phyloP scores from a whole-genome alignment of 2,113 vertebrate genomes.

The Phaetusa simplex region DNA sequence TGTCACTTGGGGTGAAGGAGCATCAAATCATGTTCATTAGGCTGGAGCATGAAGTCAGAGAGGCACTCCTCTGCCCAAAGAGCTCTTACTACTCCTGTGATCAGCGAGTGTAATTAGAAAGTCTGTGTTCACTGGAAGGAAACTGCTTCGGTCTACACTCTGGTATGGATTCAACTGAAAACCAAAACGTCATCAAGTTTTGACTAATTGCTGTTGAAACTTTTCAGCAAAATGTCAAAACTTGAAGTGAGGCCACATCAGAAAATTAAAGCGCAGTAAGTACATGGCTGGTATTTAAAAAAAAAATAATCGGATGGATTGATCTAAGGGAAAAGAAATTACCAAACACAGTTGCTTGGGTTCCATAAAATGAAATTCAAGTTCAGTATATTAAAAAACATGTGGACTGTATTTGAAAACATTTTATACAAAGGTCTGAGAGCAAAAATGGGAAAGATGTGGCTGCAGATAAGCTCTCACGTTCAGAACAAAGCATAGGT shows the following conservation, averaged over 20 bases:
- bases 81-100: neutral
- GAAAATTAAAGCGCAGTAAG: constrained; percentile 47
- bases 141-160: constrained; percentile 7
- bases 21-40: neutral
- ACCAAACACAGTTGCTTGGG: neutral
- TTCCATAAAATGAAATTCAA: constrained; percentile 36
- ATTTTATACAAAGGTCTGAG: neutral
- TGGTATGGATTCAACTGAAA: constrained; percentile 57
- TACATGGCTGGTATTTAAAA: constrained; percentile 5
- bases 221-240: constrained; percentile 54
- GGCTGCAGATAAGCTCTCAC: neutral
- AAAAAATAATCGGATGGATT: neutral
- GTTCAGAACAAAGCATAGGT: neutral
- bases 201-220: constrained; percentile 63
- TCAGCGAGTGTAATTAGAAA: constrained; percentile 38
- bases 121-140: constrained; percentile 15
- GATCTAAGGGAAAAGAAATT: constrained; percentile 29
- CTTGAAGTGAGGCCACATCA: constrained; percentile 43
- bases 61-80: neutral
- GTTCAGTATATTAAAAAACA: constrained; percentile 21
- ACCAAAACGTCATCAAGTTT: neutral
- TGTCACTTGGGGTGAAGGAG: neutral
- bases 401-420: constrained; percentile 22
- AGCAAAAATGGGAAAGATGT: neutral
- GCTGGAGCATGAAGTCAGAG: neutral